Evolutionary conservation across 2,113 vertebrate species (phyloP).

Genomic region (Cnemophilus loriae): DNA sequence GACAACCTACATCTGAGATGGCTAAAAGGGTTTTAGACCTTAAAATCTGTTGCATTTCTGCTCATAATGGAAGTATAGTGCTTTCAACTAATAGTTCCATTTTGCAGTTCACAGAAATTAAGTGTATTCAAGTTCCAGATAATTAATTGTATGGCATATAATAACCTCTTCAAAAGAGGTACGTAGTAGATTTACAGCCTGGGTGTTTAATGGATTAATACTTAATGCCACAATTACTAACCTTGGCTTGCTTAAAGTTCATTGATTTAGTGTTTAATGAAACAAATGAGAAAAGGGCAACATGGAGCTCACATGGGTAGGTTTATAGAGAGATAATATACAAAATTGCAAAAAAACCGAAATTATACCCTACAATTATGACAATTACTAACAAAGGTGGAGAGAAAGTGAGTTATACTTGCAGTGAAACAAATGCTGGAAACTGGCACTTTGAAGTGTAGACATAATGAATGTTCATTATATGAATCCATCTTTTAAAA

Average conservation of each 20-base stretch:
- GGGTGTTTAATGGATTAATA: conserved; percentile 11
- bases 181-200: background rate
- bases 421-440: background rate
- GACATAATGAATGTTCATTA: background rate
- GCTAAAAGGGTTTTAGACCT: background rate
- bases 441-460: background rate
- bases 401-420: background rate
- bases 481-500: background rate
- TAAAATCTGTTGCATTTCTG: background rate
- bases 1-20: background rate
- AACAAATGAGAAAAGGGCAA: background rate
- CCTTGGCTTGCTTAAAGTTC: background rate
- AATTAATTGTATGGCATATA: conserved; percentile 10
- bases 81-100: conserved; percentile 3
- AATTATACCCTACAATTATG: background rate
- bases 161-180: conserved; percentile 1
- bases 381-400: background rate
- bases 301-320: background rate
- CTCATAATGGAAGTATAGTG: background rate
- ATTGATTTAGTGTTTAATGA: conserved; percentile 25
- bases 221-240: conserved; percentile 17
- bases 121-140: background rate
- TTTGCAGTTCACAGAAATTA: conserved; percentile 4
- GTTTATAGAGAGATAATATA: background rate
- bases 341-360: background rate